Evolutionary conservation across 2,113 vertebrate species (phyloP).

Genomic region (Hystrix cristata): DNA sequence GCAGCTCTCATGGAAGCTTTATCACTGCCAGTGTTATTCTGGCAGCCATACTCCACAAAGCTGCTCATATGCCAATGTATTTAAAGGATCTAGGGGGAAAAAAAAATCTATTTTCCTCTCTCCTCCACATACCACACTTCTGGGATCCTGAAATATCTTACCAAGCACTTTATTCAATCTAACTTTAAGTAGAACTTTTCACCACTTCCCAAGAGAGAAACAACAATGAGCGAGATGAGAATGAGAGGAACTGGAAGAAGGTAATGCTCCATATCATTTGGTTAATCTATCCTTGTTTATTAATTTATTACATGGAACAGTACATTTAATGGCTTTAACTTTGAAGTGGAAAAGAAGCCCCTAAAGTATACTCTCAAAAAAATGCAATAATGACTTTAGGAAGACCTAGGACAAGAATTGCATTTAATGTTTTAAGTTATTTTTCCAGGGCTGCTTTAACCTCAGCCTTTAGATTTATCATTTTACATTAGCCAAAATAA

Average conservation of each 20-base stretch:
- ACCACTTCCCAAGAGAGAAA: slow-evolving; percentile 74
- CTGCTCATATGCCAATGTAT: not conserved
- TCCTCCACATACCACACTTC: slow-evolving; percentile 17
- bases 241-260: slow-evolving; percentile 56
- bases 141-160: slow-evolving; percentile 73
- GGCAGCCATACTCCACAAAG: not conserved
- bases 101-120: slow-evolving; percentile 1
- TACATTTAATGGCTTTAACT: slow-evolving; percentile 84
- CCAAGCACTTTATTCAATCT: slow-evolving; percentile 71
- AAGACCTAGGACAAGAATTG: slow-evolving; percentile 69
- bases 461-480: slow-evolving; percentile 71
- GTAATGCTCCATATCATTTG: slow-evolving; percentile 66
- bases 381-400: slow-evolving; percentile 73
- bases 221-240: slow-evolving; percentile 67
- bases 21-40: not conserved
- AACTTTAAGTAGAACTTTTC: slow-evolving; percentile 78
- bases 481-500: slow-evolving; percentile 77
- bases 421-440: slow-evolving; percentile 62
- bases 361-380: slow-evolving; percentile 78
- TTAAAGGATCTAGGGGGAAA: not conserved
- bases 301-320: slow-evolving; percentile 84
- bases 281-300: slow-evolving; percentile 84
- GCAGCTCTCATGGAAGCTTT: slow-evolving; percentile 2
- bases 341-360: slow-evolving; percentile 82
- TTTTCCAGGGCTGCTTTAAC: slow-evolving; percentile 63